These are phyloP conservation scores for Papilio polyxenes DNA, from an alignment of 1,140 invertebrate species.

Conservation along the genomic window DNA sequence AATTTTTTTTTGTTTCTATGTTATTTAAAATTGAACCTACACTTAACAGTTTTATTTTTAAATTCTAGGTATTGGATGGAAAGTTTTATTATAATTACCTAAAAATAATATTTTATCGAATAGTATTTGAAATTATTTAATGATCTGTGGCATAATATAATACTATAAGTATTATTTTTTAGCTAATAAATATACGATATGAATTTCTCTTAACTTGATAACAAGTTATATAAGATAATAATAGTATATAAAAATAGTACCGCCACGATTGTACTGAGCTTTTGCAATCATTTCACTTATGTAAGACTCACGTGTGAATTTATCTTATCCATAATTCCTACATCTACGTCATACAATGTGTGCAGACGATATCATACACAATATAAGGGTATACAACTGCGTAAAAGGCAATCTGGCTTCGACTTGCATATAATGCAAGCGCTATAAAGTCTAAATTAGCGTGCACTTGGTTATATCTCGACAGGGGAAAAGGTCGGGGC, in stretches of 20 bases:
- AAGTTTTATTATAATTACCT: neutral
- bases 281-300: too few species aligned
- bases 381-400: constrained; percentile 36
- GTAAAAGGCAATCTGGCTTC: constrained; percentile 31
- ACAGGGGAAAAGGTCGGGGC: constrained; percentile 72
- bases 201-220: too few species aligned
- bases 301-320: neutral
- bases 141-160: too few species aligned
- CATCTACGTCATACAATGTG: constrained; percentile 44
- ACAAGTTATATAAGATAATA: too few species aligned
- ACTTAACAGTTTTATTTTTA: neutral
- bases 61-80: neutral
- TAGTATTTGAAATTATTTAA: too few species aligned
- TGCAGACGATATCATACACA: constrained; percentile 44
- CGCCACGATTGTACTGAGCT: too few species aligned
- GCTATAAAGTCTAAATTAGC: constrained; percentile 2
- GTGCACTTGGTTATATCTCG: constrained; percentile 43
- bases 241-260: too few species aligned
- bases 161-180: too few species aligned
- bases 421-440: neutral
- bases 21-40: neutral
- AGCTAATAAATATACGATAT: too few species aligned
- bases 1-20: neutral
- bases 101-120: neutral
- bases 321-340: constrained; percentile 44